Evolutionary conservation across 2,113 vertebrate species (phyloP), one percentile per base, ranked within the genome.

Genomic region (Candoia aspera): DNA sequence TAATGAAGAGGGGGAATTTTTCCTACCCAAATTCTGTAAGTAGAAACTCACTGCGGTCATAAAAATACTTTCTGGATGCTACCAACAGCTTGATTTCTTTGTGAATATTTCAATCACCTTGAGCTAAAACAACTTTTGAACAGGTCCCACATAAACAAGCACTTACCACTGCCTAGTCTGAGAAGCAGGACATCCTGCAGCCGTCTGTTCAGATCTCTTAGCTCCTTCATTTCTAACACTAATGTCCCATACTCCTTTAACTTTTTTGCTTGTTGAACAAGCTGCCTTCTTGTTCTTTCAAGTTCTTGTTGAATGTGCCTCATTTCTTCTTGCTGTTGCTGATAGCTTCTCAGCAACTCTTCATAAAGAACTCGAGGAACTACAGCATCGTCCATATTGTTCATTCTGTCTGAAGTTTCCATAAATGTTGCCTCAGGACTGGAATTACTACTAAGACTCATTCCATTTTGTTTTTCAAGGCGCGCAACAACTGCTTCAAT

Each of bases 281-380:
- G 98, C 98, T 99, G 99, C 90, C 99, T 97, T 88, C 99, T 98
- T 1, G 99, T 99, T 95, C 99, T 97, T 96, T 99, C 99, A 92
- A 99, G 98, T 97, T 99, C 99, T 97, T 99, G 99, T 92, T 99
- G 99, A 95, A 99, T 98, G 95, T 99, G 98, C 88, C 98, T 98
- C 98, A 99, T 99, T 96, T 99, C 99, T 95, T 99, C 99, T 94
- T 99, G 99, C 68, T 99, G 99, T 96, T 99, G 99, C 94, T 99
- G 98, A 97, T 99, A 99, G 97, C 98, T 99, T 96, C 98, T 98
- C 94, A 99, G 98, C 95, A 99, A 97, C 96, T 99, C 99, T 97
- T 99, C 99, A 0, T 99, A 99, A 84, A 99, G 97, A 94, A 99
- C 98, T 89, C 99, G 97, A 90, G 99, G 99, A 96, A 99, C 99